phyloP scores from a whole-genome alignment of 2,797 vertebrate genomes.

The Lepilemur septentrionalis region DNA sequence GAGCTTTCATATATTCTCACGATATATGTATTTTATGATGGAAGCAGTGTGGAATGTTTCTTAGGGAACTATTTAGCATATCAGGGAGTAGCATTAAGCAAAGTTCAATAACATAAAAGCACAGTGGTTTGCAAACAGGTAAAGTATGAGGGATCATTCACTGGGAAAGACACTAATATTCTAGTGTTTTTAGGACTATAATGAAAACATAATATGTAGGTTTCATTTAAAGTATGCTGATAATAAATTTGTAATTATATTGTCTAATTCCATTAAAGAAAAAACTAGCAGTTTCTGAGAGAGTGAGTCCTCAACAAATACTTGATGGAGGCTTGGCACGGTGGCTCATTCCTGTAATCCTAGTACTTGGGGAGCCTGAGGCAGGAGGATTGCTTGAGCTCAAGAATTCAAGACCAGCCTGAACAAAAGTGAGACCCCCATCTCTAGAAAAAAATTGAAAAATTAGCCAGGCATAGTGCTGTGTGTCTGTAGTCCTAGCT shows the following conservation, averaged over 20 bases:
- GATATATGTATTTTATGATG: conserved; percentile 11
- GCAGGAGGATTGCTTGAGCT: background rate
- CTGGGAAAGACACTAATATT: background rate
- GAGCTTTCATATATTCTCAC: conserved; percentile 13
- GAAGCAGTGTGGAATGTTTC: conserved; percentile 3
- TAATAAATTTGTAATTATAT: background rate
- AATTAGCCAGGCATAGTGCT: background rate
- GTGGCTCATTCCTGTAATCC: background rate
- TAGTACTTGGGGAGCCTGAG: background rate
- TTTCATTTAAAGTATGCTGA: background rate
- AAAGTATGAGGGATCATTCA: background rate
- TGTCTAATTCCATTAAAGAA: background rate
- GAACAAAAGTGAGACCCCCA: background rate
- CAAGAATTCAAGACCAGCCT: background rate
- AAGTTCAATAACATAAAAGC: background rate
- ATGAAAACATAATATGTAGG: background rate
- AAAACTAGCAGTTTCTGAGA: background rate
- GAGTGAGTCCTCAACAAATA: background rate
- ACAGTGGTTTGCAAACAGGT: background rate
- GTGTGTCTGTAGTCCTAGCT: background rate
- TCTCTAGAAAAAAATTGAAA: background rate
- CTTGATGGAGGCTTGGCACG: background rate
- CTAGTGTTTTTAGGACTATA: background rate
- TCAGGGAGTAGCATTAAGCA: background rate
- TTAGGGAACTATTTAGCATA: background rate